Conservation (phyloP, 2,797 vertebrate species). For the Acrossocheilus fasciatus region DNA sequence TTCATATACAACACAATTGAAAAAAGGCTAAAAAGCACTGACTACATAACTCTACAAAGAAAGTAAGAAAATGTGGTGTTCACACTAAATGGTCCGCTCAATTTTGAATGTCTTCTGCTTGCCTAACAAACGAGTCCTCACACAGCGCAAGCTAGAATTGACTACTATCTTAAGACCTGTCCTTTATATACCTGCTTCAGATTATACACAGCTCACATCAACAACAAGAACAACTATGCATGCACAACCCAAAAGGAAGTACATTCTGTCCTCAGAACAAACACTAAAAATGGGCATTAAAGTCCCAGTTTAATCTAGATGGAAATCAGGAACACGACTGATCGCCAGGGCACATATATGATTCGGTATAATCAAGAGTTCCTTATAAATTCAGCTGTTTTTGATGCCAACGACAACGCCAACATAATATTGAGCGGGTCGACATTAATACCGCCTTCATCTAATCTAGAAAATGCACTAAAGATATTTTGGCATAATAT, state of each 20-base stretch:
- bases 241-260: slow-evolving; percentile 9
- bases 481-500: slow-evolving; percentile 12
- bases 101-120: slow-evolving; percentile 1
- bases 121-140: slow-evolving; percentile 7
- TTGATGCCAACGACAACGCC: too few species aligned
- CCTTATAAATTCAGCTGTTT: neutral
- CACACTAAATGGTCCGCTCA: slow-evolving; percentile 14
- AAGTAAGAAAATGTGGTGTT: neutral
- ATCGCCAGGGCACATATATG: neutral
- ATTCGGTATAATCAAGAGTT: slow-evolving; percentile 12
- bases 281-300: slow-evolving; percentile 3
- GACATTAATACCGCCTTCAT: neutral
- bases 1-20: slow-evolving; percentile 46
- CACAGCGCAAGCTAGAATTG: slow-evolving; percentile 36
- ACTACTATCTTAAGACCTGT: slow-evolving; percentile 11
- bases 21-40: slow-evolving; percentile 36
- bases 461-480: slow-evolving; percentile 4
- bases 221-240: slow-evolving; percentile 1
- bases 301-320: neutral
- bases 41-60: slow-evolving; percentile 38
- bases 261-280: slow-evolving; percentile 33
- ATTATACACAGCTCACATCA: slow-evolving; percentile 35
- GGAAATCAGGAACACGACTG: neutral
- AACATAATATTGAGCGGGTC: neutral
- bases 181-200: slow-evolving; percentile 24